Evolutionary conservation across 2,888 invertebrate genomes (phyloP), one percentile per base, ranked within the genome.

Genomic region (Tipula lateralis): DNA sequence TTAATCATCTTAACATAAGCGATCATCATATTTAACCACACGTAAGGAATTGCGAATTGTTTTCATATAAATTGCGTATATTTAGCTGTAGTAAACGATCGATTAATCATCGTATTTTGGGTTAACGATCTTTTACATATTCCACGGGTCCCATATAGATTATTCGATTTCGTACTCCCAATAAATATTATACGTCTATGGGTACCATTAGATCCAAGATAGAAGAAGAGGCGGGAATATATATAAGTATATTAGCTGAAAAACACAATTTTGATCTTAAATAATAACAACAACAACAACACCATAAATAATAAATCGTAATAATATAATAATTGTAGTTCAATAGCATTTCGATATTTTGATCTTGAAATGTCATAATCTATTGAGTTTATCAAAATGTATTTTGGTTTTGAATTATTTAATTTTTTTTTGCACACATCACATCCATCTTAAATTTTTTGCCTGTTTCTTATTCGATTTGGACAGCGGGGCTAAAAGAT

Each of bases 291-390:
- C 24, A 66, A 66, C 9, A 24, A 66, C 66, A 39, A 44, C 24
- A 24, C 3, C 66, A 66, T 24, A 66, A 66, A 66, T 66, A 24
- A 66, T 66, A 66, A 66, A 66, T 66, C 66, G 66, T 66, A 66
- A 66, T 24, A 50, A 50, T 50, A 66, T 24, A 50, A 50, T 50
- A 24, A 66, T 66, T 66, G 66, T 66, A 66, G 66, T 66, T 66
- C 66, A 66, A 66, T 66, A 24, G 66, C 66, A 66, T 66, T 66
- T 66, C 66, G 66, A 9, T 66, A 66, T 66, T 66, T 66, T 66
- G 66, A 66, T 66, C 66, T 66, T 66, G 66, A 66, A 66, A 66
- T 66, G 66, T 66, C 66, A 66, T 66, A 66, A 66, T 66, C 66
- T 66, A 24, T 66, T 24, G 66, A 66, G 66, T 66, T 66, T 66